Evolutionary conservation across 2,888 invertebrate species (phyloP), one percentile per base, ranked within the genome.

Genomic region (Nowickia ferox): DNA sequence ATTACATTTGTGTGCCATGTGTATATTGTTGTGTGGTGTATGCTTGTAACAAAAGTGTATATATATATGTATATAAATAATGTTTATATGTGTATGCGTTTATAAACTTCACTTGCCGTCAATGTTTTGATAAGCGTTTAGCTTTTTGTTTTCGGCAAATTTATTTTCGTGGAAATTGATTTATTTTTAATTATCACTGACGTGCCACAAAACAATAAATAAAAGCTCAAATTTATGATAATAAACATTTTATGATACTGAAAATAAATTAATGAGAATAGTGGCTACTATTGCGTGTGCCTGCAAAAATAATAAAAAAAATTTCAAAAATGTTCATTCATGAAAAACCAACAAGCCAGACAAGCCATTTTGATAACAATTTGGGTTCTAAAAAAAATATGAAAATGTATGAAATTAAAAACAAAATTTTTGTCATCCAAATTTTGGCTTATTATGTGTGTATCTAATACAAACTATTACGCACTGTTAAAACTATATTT

Each of bases 161-260:
- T 71, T 71, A 71, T 82, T 77, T 78, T 69, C 61, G 30, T 19
- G 40, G 65, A 84, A 80, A 84, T 89, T 91, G 88, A 91, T 90
- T 90, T 91, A 90, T 90, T 91, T 91, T 90, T 91, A 91, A 91
- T 91, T 90, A 91, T 90, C 91, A 90, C 87, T 91, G 91, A 90
- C 90, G 90, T 90, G 91, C 88, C 88, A 87, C 88, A 89, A 89
- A 90, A 90, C 89, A 90, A 91, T 91, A 90, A 90, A 90, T 90
- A 91, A 89, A 89, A 88, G 88, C 85, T 88, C 22, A 89, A 90
- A 90, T 91, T 90, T 91, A 90, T 90, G 78, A 63, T 72, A 71
- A 53, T 72, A 72, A 72, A 55, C 44, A 74, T 44, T 74, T 68
- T 69, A 75, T 83, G 74, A 63, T 77, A 46, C 88, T 89, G 87